Conservation (phyloP, 2,797 vertebrate genomes). For the Brachymystax lenok region DNA sequence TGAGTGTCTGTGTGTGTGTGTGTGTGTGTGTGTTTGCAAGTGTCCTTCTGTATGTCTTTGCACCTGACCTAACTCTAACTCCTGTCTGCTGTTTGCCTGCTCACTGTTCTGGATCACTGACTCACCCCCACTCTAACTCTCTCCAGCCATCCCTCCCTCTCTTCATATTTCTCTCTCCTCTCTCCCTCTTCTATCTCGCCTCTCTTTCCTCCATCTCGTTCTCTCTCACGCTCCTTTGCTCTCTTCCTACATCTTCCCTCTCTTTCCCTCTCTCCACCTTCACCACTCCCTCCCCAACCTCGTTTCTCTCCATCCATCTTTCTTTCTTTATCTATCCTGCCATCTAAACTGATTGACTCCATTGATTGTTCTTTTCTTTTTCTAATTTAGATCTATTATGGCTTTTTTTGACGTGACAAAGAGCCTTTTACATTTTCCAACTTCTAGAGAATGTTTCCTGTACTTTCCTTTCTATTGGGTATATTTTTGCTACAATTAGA, state of each 20-base stretch:
- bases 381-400: slow-evolving; percentile 34
- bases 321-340: background rate
- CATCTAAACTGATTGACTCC: slow-evolving; percentile 20
- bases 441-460: slow-evolving; percentile 34
- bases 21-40: slow-evolving; percentile 28
- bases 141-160: background rate
- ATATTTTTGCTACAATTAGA: slow-evolving; percentile 69
- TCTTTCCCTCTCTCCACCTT: background rate
- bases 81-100: slow-evolving; percentile 62
- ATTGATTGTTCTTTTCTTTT: slow-evolving; percentile 33
- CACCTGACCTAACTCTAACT: slow-evolving; percentile 63
- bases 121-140: slow-evolving; percentile 9
- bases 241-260: background rate
- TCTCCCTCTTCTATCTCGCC: background rate
- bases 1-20: slow-evolving; percentile 10
- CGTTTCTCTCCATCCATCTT: background rate
- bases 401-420: slow-evolving; percentile 46
- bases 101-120: slow-evolving; percentile 72
- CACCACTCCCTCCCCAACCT: slow-evolving; percentile 1
- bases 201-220: too few relatives aligned
- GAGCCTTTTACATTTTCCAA: slow-evolving; percentile 23
- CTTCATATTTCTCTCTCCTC: background rate
- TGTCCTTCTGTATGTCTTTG: slow-evolving; percentile 46
- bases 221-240: background rate
- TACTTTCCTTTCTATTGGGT: slow-evolving; percentile 47